Conservation (phyloP, 2,113 vertebrate species). For the Rafetus swinhoei region DNA sequence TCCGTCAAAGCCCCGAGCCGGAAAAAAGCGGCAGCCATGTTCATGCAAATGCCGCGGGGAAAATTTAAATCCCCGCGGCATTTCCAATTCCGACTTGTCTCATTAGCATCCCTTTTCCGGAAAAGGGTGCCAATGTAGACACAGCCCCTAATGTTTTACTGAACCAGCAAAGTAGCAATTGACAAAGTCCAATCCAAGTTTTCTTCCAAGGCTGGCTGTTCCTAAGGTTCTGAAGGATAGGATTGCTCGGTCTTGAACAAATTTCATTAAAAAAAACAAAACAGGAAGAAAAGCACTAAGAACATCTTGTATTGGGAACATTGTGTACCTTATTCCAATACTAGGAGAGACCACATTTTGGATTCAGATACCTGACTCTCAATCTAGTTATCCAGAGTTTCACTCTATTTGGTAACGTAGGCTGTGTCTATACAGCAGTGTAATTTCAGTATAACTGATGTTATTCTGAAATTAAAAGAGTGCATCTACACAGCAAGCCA, state of each 20-base stretch:
- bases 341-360: constrained; percentile 4
- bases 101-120: too few relatives aligned
- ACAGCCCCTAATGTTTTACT: too few relatives aligned
- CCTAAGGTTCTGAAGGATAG: not conserved
- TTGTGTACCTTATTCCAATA: not conserved
- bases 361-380: not conserved
- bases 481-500: too few relatives aligned
- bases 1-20: too few relatives aligned
- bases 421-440: too few relatives aligned
- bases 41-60: too few relatives aligned
- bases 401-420: not conserved
- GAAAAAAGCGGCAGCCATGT: too few relatives aligned
- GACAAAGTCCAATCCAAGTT: not conserved
- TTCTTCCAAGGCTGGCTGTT: not conserved
- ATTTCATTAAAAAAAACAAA: not conserved
- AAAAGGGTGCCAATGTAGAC: too few relatives aligned
- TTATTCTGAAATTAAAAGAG: too few relatives aligned
- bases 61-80: too few relatives aligned
- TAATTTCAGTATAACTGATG: too few relatives aligned
- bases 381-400: not conserved
- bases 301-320: not conserved
- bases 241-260: rapidly evolving
- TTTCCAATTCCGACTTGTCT: too few relatives aligned
- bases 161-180: not conserved
- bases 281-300: not conserved